Evolutionary conservation across 2,888 invertebrate genomes (phyloP), one percentile per base, ranked within the genome.

Genomic region (Dicranocentrus wangi): DNA sequence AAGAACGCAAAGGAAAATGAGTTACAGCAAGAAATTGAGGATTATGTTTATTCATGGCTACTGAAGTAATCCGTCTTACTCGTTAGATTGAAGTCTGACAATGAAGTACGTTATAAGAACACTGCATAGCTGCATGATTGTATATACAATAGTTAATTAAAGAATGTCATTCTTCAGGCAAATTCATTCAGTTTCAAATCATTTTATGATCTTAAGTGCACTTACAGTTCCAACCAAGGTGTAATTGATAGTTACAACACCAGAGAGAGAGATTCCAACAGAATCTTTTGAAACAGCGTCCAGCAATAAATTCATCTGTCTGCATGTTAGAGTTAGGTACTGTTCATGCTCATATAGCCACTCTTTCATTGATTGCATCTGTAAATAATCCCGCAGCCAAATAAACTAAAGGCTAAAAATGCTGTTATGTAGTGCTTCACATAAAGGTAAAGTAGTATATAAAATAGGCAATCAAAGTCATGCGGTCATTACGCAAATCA

Each of bases 161-260:
- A 32, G 10, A 3, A 32, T 32, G 32, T 32, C 3, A 3, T 27
- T 25, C 15, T 3, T n/a, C 60, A 28, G 15, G 28, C 21, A 69
- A 23, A 8, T 19, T 23, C 7, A 61, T 15, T 7, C 17, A n/a
- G n/a, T n/a, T n/a, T n/a, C n/a, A n/a, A 27, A 28, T 25, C 27
- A 7, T 42, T 42, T 28, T 19, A 65, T 1, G 42, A 65, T 27
- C n/a, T 47, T 2, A 13, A 10, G 15, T 17, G 8, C 10, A 23
- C 27, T 43, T 77, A 79, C 80, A n/a, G 80, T 63, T 69, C 80
- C 80, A 60, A 81, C 68, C 13, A 81, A 27, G n/a, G 73, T 69
- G 27, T 66, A 81, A 25, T 81, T 81, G 10, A 81, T 61, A 0
- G 27, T 27, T 0, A 53, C n/a, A 19, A 81, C 19, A 17, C 73